phyloP scores from a whole-genome alignment of 1,140 invertebrate genomes.

The Spodoptera frugiperda region DNA sequence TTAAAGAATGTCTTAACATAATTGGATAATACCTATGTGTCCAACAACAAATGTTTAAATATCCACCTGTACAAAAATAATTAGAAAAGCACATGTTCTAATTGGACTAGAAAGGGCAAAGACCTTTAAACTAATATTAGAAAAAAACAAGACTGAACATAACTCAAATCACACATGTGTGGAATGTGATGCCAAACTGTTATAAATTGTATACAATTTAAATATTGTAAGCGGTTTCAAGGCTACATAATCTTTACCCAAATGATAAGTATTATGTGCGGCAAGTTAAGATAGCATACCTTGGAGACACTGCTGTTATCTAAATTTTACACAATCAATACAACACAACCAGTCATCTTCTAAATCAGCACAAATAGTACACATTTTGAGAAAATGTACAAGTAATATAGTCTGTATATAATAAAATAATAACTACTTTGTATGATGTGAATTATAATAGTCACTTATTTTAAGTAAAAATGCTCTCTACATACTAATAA shows the following conservation, averaged over 20 bases:
- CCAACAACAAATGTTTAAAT: too few relatives aligned
- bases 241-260: slow-evolving; percentile 36
- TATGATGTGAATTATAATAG: too few relatives aligned
- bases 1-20: slow-evolving; percentile 10
- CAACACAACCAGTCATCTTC: neutral
- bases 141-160: neutral
- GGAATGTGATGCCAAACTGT: neutral
- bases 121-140: slow-evolving; percentile 24
- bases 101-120: slow-evolving; percentile 6
- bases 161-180: neutral
- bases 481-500: too few relatives aligned
- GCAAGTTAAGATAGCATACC: slow-evolving; percentile 22
- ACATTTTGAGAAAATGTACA: neutral
- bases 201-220: slow-evolving; percentile 16
- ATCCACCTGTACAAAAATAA: too few relatives aligned
- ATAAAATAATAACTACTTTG: too few relatives aligned
- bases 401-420: neutral
- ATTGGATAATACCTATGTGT: neutral
- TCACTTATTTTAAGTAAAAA: too few relatives aligned
- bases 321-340: slow-evolving; percentile 28
- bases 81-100: neutral
- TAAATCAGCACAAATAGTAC: neutral
- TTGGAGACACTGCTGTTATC: slow-evolving; percentile 26
- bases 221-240: slow-evolving; percentile 30
- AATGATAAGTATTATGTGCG: slow-evolving; percentile 31